Evolutionary conservation across 2,797 vertebrate species (phyloP), one percentile per base, ranked within the genome.

Genomic region (Vultur gryphus): DNA sequence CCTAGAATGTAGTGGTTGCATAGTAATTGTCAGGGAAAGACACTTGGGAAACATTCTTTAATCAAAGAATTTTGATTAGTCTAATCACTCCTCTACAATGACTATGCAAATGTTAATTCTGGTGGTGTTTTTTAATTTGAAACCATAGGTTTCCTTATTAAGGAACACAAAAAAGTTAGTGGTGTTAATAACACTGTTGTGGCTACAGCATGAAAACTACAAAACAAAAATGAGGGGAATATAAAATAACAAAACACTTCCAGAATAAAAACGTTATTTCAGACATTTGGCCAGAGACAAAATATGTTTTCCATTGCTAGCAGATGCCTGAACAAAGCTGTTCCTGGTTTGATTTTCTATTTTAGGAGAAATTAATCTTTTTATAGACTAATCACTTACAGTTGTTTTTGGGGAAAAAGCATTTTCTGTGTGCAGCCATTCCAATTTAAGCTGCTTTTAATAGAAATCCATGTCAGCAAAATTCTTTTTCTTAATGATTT

Each of bases 31-130:
- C 84, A 91, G 79, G 90, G 72, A 90, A 46, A 96, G 70, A 89
- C 94, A 96, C 66, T 90, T 93, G 71, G 59, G 90, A 95, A 96
- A 49, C 69, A 67, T 90, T 95, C 81, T 96, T 88, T 97, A 98
- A 97, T 98, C 96, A 98, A 94, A 93, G 58, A 96, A 94, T 97
- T 97, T 97, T 98, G 95, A 98, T 98, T 97, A 98, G 81, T 91
- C 78, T 97, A 98, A 98, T 98, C 96, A 96, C 21, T 94, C 51
- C 37, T 96, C 75, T 77, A 79, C 67, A 95, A 89, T 96, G 86
- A 80, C 87, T 97, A 94, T 97, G 89, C 84, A 97, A 97, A 98
- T 97, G 90, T 82, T 90, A 83, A 94, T 78, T 91, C 89, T 91
- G 89, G 48, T 92, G n/a, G 46, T 94, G 65, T 65, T 96, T 85